phyloP scores from a whole-genome alignment of 2,113 vertebrate genomes.

The Phyllostomus discolor region DNA sequence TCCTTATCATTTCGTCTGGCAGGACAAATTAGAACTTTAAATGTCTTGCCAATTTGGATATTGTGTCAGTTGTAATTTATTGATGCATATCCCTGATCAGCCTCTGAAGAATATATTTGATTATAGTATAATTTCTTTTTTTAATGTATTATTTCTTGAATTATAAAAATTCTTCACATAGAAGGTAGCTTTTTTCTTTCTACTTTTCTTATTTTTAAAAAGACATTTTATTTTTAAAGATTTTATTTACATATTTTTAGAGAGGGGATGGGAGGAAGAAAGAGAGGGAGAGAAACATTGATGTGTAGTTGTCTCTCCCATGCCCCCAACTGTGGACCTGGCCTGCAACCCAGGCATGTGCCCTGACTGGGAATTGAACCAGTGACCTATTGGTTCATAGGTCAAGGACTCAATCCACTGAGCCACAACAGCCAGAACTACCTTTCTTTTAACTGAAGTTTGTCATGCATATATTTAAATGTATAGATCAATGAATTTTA shows the following conservation, averaged over 20 bases:
- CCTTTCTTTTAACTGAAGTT: neutral
- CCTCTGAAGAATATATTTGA: neutral
- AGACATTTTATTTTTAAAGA: too few species aligned
- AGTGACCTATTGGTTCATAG: too few species aligned
- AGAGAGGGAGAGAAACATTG: neutral
- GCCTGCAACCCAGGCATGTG: too few species aligned
- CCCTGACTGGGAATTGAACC: too few species aligned
- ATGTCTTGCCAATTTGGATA: neutral
- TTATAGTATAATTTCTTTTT: too few species aligned
- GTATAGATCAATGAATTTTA: neutral
- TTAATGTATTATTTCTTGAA: neutral
- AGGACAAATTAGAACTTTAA: neutral
- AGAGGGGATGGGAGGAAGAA: neutral
- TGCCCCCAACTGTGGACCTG: neutral
- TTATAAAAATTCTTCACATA: neutral
- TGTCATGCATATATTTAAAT: neutral
- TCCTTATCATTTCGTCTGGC: neutral
- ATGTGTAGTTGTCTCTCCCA: neutral
- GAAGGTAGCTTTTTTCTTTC: neutral
- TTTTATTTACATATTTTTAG: neutral
- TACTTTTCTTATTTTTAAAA: neutral
- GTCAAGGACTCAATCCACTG: too few species aligned
- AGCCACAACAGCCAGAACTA: too few species aligned
- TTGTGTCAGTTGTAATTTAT: neutral
- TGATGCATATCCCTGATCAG: neutral